phyloP scores from a whole-genome alignment of 2,113 vertebrate genomes.

The Menidia beryllina region DNA sequence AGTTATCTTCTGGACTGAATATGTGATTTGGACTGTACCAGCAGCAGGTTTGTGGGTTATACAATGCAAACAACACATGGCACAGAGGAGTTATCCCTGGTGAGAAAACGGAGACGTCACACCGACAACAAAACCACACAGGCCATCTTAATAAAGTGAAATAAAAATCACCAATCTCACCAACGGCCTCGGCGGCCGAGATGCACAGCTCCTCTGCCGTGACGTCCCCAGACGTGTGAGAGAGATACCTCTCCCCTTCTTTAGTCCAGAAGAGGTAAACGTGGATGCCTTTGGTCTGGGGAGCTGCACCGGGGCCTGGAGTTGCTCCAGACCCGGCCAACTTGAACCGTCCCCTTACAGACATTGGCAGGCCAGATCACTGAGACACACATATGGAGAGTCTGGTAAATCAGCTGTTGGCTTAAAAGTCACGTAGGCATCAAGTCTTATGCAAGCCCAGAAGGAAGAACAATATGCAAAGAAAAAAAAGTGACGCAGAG shows the following conservation, averaged over 20 bases:
- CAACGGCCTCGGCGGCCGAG: conserved; percentile 82
- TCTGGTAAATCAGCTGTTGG: neutral
- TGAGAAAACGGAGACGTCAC: conserved; percentile 26
- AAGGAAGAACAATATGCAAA: neutral
- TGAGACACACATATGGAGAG: conserved; percentile 7
- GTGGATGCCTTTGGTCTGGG: conserved; percentile 72
- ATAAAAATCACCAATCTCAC: conserved; percentile 67
- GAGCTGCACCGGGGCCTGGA: conserved; percentile 42
- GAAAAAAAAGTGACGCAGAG: too few species aligned
- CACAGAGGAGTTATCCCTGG: conserved; percentile 90
- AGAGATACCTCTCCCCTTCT: conserved; percentile 77
- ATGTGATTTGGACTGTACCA: conserved; percentile 92
- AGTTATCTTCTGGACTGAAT: conserved; percentile 75
- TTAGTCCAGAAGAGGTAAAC: conserved; percentile 87
- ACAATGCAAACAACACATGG: conserved; percentile 88
- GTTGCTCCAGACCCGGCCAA: conserved; percentile 9
- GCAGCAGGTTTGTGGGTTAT: conserved; percentile 77
- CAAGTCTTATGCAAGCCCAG: neutral
- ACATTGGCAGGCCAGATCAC: conserved; percentile 58
- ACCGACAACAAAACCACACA: conserved; percentile 9
- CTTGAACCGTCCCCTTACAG: conserved; percentile 42
- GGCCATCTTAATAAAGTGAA: too few species aligned
- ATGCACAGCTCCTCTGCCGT: conserved; percentile 89
- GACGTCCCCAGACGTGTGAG: conserved; percentile 70
- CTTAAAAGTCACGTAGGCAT: neutral